Conservation (phyloP, 2,797 vertebrate genomes). For the Coccyzus lansbergi region DNA sequence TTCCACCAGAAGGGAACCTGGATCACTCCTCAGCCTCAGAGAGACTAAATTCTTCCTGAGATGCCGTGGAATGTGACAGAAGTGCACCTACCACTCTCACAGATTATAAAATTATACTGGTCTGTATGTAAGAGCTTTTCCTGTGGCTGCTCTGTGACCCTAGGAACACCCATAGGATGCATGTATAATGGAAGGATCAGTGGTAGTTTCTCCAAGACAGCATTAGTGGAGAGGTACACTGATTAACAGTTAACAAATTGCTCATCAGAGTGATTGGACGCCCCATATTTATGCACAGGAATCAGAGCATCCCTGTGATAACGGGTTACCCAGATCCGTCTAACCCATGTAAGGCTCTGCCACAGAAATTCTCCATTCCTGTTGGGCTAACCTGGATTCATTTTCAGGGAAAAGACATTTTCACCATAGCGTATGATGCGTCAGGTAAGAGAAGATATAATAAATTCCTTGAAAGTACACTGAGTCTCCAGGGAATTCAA, state of each 20-base stretch:
- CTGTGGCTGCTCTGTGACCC: not conserved
- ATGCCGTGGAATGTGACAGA: not conserved
- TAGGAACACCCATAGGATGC: not conserved
- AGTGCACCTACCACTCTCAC: not conserved
- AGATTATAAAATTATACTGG: not conserved
- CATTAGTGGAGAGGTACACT: not conserved
- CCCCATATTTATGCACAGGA: not conserved
- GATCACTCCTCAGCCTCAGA: not conserved
- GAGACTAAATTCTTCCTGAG: not conserved
- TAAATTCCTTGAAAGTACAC: not conserved
- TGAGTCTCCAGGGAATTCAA: not conserved
- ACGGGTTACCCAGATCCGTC: not conserved
- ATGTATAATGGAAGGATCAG: not conserved
- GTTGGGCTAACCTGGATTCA: not conserved
- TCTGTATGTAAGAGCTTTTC: not conserved
- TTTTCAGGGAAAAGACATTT: not conserved
- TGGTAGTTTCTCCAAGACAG: not conserved
- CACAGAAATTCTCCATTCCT: not conserved
- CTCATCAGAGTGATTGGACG: not conserved
- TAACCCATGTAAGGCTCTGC: not conserved
- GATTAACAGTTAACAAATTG: not conserved
- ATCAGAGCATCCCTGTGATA: not conserved
- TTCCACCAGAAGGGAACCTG: not conserved
- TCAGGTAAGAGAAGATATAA: not conserved
- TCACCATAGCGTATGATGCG: not conserved